phyloP scores from a whole-genome alignment of 2,113 vertebrate species.

The Melanocharis versteri region DNA sequence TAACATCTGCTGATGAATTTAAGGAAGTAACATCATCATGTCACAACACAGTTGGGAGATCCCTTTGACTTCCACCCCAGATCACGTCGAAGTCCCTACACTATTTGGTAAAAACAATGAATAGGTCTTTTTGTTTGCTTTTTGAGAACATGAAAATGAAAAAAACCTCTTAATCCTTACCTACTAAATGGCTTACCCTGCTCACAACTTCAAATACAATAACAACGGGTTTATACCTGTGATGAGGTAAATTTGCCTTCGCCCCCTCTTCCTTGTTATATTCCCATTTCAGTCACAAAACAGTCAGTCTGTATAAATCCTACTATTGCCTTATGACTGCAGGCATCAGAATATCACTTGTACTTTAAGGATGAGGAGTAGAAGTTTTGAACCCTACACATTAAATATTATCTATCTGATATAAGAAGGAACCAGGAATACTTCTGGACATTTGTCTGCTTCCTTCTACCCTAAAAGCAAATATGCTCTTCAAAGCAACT shows the following conservation, averaged over 20 bases:
- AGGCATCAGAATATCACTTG: conserved; percentile 14
- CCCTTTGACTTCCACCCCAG: neutral
- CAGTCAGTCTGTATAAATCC: conserved; percentile 29
- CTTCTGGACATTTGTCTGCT: neutral
- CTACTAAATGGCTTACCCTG: neutral
- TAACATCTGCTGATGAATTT: neutral
- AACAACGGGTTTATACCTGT: neutral
- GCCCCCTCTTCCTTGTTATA: neutral
- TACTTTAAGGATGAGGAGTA: conserved; percentile 12
- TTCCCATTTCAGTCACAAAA: conserved; percentile 24
- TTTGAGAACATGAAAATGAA: neutral
- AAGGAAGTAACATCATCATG: neutral
- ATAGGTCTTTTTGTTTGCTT: neutral
- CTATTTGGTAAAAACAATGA: neutral
- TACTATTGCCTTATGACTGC: neutral
- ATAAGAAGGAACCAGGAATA: conserved; percentile 40
- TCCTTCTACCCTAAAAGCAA: conserved; percentile 25
- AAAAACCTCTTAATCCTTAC: neutral
- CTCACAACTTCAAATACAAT: neutral
- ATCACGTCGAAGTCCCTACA: neutral
- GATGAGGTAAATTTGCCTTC: neutral
- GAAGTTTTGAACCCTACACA: conserved; percentile 25
- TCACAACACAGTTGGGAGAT: neutral
- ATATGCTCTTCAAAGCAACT: conserved; percentile 6
- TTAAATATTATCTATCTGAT: neutral